These are phyloP conservation scores for Emys orbicularis DNA, from an alignment of 2,797 vertebrate genomes.

Conservation along the genomic window DNA sequence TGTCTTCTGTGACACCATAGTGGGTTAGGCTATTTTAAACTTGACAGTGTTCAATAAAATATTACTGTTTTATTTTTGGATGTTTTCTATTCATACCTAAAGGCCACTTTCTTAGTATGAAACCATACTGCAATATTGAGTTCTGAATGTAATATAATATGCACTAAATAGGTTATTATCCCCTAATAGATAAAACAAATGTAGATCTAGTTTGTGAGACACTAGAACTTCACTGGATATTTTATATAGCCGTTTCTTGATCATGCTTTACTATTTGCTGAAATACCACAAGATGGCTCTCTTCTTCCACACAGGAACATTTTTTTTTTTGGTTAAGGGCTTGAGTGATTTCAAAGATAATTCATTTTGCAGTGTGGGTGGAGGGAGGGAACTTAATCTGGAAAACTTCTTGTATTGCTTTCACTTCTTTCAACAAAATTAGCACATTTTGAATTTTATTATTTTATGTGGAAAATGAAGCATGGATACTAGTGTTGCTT, in stretches of 20 bases:
- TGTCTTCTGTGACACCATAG: rapidly evolving
- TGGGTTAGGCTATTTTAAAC: background rate
- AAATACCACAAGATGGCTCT: conserved; percentile 75
- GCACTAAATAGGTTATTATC: background rate
- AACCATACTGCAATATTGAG: background rate
- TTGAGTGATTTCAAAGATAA: background rate
- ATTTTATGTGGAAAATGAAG: background rate
- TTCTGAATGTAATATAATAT: rapidly evolving
- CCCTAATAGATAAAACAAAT: background rate
- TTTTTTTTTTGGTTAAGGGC: background rate
- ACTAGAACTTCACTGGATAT: background rate
- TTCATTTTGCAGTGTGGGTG: background rate
- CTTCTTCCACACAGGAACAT: background rate
- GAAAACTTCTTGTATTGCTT: background rate
- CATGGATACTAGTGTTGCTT: background rate
- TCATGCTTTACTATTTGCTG: background rate
- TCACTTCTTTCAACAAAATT: rapidly evolving
- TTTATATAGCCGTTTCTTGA: background rate
- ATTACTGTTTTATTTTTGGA: background rate
- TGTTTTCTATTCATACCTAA: background rate
- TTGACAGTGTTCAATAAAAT: background rate
- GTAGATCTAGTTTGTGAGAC: background rate
- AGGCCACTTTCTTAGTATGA: background rate
- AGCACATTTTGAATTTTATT: rapidly evolving
- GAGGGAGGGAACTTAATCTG: background rate